A percentile compares a stretch with the other conserved stretches of the same genome.
Evolutionary conservation across 2,888 invertebrate species (phyloP).

Genomic region (Aproaerema taeniolella): DNA sequence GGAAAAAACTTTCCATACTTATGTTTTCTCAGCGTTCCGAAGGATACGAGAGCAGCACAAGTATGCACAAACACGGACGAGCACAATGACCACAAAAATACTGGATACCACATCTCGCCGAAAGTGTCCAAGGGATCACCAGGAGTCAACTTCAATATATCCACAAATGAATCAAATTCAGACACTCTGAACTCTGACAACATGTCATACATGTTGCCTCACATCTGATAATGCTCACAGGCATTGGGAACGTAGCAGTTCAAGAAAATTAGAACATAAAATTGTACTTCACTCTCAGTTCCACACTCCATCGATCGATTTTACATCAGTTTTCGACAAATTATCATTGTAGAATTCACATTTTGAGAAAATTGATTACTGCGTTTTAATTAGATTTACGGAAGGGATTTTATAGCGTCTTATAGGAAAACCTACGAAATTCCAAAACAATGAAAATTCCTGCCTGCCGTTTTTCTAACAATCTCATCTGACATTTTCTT

Average conservation of each 20-base stretch:
- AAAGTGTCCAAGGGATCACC: constrained; percentile 82
- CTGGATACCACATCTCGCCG: constrained; percentile 97
- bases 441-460: too few relatives aligned
- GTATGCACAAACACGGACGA: constrained; percentile 96
- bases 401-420: too few relatives aligned
- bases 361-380: too few relatives aligned
- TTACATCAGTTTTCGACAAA: too few relatives aligned
- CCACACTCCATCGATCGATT: constrained; percentile 1
- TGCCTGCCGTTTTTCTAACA: too few relatives aligned
- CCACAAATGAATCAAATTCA: constrained; percentile 82
- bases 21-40: constrained; percentile 94
- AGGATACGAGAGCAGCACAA: constrained; percentile 93
- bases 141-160: constrained; percentile 82
- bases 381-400: too few relatives aligned
- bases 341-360: too few relatives aligned
- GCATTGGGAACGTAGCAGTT: constrained; percentile 61
- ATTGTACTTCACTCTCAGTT: background rate
- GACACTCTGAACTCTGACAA: constrained; percentile 75
- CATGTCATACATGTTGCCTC: constrained; percentile 77
- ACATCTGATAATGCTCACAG: constrained; percentile 47
- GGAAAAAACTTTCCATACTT: constrained; percentile 97
- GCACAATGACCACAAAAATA: constrained; percentile 96
- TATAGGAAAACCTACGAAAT: too few relatives aligned
- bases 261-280: too few relatives aligned
- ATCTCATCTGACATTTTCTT: too few relatives aligned